A percentile compares a stretch with the other conserved stretches of the same genome.
phyloP scores from a whole-genome alignment of 2,113 vertebrate genomes.

The Saccopteryx leptura region DNA sequence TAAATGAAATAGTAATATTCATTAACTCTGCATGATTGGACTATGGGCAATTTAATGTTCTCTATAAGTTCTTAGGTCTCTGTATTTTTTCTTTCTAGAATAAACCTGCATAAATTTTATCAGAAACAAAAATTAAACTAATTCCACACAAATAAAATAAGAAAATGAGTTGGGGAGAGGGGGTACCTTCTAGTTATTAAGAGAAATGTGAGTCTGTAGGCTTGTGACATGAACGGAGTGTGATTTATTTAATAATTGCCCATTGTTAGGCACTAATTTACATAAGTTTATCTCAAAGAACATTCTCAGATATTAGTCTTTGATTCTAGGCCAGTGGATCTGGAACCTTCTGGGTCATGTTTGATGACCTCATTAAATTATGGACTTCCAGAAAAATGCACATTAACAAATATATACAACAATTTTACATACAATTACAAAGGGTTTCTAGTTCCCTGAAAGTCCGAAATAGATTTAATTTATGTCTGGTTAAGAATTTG shows the following conservation, averaged over 20 bases:
- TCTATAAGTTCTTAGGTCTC: conserved; percentile 13
- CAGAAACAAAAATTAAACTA: conserved; percentile 27
- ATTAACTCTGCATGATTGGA: neutral
- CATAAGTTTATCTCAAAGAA: neutral
- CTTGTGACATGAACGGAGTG: neutral
- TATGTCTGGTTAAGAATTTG: neutral
- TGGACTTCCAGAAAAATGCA: neutral
- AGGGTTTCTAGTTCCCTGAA: neutral
- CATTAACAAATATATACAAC: neutral
- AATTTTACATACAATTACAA: conserved; percentile 1
- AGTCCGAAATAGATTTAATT: conserved; percentile 5
- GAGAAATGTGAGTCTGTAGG: neutral
- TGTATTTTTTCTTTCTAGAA: neutral
- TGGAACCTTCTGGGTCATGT: neutral
- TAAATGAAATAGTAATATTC: neutral
- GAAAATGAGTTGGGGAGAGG: neutral
- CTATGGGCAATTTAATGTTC: neutral
- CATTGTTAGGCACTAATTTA: neutral
- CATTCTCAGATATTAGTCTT: neutral
- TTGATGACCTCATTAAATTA: conserved; percentile 43
- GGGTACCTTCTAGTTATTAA: neutral
- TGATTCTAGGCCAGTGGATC: neutral
- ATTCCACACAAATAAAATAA: neutral
- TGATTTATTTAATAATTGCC: neutral
- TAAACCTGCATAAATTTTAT: neutral